Conservation (phyloP, 2,113 vertebrate genomes). For the Nycticebus coucang region DNA sequence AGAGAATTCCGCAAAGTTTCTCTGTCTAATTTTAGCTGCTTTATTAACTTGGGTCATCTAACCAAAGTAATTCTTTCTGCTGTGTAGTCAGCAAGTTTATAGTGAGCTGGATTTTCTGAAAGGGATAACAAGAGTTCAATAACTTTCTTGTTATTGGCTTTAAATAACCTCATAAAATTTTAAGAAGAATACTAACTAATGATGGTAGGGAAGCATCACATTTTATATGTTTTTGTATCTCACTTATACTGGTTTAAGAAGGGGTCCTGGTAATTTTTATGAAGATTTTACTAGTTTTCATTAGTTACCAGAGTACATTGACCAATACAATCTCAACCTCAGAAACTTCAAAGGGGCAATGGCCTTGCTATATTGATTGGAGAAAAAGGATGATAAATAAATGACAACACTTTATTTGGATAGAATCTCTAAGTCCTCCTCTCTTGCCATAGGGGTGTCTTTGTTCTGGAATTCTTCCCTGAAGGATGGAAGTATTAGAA, state of each 20-base stretch:
- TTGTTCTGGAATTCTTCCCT: not conserved
- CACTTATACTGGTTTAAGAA: not conserved
- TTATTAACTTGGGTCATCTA: conserved; percentile 31
- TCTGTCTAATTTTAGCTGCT: conserved; percentile 26
- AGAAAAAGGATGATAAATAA: not conserved
- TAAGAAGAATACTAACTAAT: not conserved
- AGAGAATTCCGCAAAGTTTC: conserved; percentile 19
- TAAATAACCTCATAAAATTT: conserved; percentile 1
- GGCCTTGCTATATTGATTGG: not conserved
- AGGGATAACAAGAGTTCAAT: not conserved
- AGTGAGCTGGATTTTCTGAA: conserved; percentile 40
- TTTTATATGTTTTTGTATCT: not conserved
- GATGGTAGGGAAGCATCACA: not conserved
- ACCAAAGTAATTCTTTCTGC: conserved; percentile 32
- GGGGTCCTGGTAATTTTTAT: not conserved
- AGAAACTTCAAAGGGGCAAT: not conserved
- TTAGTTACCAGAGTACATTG: not conserved
- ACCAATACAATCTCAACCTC: not conserved
- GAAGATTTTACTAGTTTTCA: not conserved
- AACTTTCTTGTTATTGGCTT: not conserved
- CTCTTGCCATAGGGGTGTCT: not conserved
- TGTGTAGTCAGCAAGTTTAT: not conserved
- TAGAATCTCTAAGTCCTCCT: not conserved
- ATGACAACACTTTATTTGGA: not conserved
- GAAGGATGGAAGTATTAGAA: not conserved